Evolutionary conservation across 2,797 vertebrate species (phyloP).

Genomic region (Pachyuromys duprasi): DNA sequence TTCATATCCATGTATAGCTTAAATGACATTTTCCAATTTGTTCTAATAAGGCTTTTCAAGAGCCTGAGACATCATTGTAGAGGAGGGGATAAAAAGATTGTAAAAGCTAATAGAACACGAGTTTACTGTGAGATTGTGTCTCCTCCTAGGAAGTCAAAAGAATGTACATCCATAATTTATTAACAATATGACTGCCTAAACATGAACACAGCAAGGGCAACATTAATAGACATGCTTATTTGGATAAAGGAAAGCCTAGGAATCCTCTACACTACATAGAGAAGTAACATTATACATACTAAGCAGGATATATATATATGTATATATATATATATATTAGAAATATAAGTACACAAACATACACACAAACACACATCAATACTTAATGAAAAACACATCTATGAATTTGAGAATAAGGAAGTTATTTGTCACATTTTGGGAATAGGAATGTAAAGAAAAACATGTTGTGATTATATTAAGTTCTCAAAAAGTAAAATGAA

Average conservation of each 20-base stretch:
- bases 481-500: conserved; percentile 26
- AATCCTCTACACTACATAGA: neutral
- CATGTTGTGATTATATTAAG: conserved; percentile 49
- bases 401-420: neutral
- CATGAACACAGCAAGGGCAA: too few species aligned
- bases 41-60: neutral
- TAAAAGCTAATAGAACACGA: neutral
- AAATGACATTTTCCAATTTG: neutral
- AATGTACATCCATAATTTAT: too few species aligned
- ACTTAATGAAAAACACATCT: neutral
- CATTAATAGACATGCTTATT: too few species aligned
- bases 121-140: neutral
- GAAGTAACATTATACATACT: neutral
- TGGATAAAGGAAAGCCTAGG: neutral
- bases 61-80: neutral
- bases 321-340: too few species aligned
- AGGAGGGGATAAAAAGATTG: rapidly evolving
- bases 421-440: neutral
- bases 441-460: neutral
- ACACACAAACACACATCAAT: neutral
- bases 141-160: neutral
- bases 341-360: neutral
- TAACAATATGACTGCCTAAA: too few species aligned
- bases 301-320: neutral
- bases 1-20: neutral